These are phyloP conservation scores for Euplexia lucipara DNA, from an alignment of 2,888 invertebrate genomes.

Conservation along the genomic window DNA sequence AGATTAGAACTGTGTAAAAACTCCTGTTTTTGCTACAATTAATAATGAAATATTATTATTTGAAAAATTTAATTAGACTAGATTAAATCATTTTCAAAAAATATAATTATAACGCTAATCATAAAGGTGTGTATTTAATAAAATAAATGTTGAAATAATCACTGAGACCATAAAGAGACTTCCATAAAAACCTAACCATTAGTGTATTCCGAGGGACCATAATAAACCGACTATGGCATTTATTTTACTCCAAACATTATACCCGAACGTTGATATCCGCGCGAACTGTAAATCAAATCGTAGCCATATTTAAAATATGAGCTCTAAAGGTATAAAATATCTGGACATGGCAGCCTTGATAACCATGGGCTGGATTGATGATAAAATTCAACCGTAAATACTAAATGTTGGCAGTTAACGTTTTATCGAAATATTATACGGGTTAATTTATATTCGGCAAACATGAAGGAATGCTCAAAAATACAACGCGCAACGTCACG, in stretches of 20 bases:
- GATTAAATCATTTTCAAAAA: too few relatives aligned
- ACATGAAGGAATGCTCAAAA: conserved; percentile 64
- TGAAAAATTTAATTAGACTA: too few relatives aligned
- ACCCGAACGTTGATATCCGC: conserved; percentile 16
- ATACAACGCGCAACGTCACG: conserved; percentile 18
- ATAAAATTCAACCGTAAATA: conserved; percentile 73
- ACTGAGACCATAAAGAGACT: too few relatives aligned
- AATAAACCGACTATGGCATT: conserved; percentile 14
- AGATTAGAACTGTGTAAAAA: too few relatives aligned
- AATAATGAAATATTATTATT: too few relatives aligned
- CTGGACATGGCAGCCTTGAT: conserved; percentile 48
- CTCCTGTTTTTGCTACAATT: too few relatives aligned
- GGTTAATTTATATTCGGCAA: conserved; percentile 70
- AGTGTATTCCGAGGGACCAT: neutral
- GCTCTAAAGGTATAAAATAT: conserved; percentile 50
- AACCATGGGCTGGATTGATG: conserved; percentile 60
- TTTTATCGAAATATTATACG: conserved; percentile 70
- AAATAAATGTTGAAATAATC: too few relatives aligned
- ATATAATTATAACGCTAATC: too few relatives aligned
- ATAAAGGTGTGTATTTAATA: too few relatives aligned
- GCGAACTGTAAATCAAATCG: conserved; percentile 39
- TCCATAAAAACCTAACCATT: neutral
- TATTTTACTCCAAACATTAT: conserved; percentile 16
- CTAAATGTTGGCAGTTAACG: conserved; percentile 71
- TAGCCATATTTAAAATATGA: conserved; percentile 45